Conservation (phyloP, 2,888 invertebrate genomes). For the Drosophila flavopinicola region DNA sequence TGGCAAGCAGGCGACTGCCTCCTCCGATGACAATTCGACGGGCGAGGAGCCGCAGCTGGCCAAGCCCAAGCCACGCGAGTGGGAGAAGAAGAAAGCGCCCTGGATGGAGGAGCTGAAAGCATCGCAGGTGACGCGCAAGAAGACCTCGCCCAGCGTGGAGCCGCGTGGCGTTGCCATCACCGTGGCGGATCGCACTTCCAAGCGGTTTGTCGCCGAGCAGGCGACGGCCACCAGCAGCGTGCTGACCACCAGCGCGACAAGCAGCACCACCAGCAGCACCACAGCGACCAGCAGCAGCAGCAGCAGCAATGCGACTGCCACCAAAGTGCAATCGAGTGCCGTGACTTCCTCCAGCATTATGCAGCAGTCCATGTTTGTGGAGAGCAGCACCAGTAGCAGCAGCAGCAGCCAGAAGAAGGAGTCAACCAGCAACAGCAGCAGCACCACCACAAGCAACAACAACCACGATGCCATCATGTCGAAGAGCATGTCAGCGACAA, state of each 20-base stretch:
- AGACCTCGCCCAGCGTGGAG: constrained; percentile 82
- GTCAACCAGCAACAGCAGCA: constrained; percentile 37
- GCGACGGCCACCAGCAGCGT: constrained; percentile 42
- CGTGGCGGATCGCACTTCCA: constrained; percentile 71
- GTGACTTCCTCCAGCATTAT: constrained; percentile 75
- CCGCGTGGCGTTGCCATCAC: constrained; percentile 60
- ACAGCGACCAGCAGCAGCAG: constrained; percentile 29
- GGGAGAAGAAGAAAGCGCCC: constrained; percentile 90
- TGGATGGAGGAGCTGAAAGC: constrained; percentile 93
- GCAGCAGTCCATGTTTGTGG: constrained; percentile 76
- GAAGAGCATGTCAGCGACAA: constrained; percentile 61
- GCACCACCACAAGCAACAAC: constrained; percentile 47
- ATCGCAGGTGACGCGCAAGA: constrained; percentile 86
- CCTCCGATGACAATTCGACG: constrained; percentile 81
- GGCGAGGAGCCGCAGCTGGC: constrained; percentile 84
- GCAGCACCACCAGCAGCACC: constrained; percentile 46
- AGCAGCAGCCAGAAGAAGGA: constrained; percentile 56
- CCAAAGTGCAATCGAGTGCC: constrained; percentile 81
- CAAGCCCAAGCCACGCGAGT: constrained; percentile 88
- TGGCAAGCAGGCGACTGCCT: constrained; percentile 55
- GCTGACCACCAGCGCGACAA: constrained; percentile 43
- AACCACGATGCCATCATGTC: constrained; percentile 65
- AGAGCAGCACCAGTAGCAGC: constrained; percentile 62
- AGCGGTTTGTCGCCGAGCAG: constrained; percentile 69
- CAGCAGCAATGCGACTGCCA: constrained; percentile 55